Percentiles rank a stretch among this genome's conserved stretches.
Evolutionary conservation across 2,113 vertebrate species (phyloP).

Genomic region (Chaenocephalus aceratus): DNA sequence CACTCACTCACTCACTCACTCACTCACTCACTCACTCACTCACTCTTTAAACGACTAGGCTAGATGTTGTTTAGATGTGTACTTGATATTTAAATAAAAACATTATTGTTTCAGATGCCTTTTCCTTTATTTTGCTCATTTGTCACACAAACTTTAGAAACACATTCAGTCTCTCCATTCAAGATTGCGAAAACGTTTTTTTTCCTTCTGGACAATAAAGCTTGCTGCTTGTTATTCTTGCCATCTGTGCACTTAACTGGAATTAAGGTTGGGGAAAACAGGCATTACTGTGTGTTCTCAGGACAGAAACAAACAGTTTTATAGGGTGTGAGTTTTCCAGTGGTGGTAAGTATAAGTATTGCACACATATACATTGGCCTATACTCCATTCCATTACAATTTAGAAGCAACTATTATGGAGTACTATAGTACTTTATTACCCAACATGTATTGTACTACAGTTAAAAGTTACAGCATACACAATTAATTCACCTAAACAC

Average conservation of each 20-base stretch:
- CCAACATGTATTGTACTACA: too few relatives aligned
- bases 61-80: too few relatives aligned
- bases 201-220: not conserved
- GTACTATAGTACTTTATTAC: too few relatives aligned
- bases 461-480: too few relatives aligned
- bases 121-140: too few relatives aligned
- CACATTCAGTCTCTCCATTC: not conserved
- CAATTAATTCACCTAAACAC: too few relatives aligned
- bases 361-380: too few relatives aligned
- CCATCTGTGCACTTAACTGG: constrained; percentile 11
- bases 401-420: too few relatives aligned
- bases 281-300: not conserved
- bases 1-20: not conserved
- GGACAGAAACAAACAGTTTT: not conserved
- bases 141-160: not conserved
- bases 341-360: not conserved
- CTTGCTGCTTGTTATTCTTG: not conserved
- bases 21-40: not conserved
- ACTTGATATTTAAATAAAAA: too few relatives aligned
- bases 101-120: too few relatives aligned
- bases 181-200: not conserved
- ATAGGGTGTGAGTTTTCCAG: not conserved
- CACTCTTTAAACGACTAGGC: not conserved
- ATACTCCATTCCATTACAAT: too few relatives aligned
- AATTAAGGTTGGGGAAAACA: constrained; percentile 9